Evolutionary conservation across 2,797 vertebrate species (phyloP), one percentile per base, ranked within the genome.

Genomic region (Hydrocynus forskahlii): DNA sequence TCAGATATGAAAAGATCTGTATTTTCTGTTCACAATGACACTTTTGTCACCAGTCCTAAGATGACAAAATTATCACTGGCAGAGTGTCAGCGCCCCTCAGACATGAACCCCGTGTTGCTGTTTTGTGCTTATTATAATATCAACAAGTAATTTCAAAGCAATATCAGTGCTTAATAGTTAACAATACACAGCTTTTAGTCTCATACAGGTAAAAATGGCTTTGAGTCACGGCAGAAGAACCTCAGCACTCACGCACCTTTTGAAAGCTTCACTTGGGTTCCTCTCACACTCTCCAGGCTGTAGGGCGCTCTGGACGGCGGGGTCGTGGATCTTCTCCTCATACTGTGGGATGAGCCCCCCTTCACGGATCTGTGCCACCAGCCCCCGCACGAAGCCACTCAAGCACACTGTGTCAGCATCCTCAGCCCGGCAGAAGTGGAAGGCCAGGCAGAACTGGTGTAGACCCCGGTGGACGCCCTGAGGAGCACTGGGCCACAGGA

Each of bases 401-500:
- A 96, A 93, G 21, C 97, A 97, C 78, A 98, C 89, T 0, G 97
- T 99, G 87, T 97, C 97, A 0, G 96, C 94, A 91, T 99, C 97
- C 63, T 98, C 97, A 0, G 97, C 97, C 83, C 96, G 95, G 94
- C 98, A 99, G 92, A 99, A 99, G 83, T 99, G 97, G 89, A 96
- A 99, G 14, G 96, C 97, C 86, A 99, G 88, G 21, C 94, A 93
- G 81, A 97, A 96, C 35, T 94, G 96, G 77, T 98, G 96, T 68
- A 98, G 91, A 0, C 96, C 95, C 67, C 97, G 94, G 21, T 98
- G 96, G 0, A 92, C 77, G 50, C 95, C 93, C 69, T 95, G 92
- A 79, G 94, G 91, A 0, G 96, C 97, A 57, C 95, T 95, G 76
- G 98, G 98, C 97, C 97, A 99, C 71, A 99, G 79, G 72, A 99